These are phyloP conservation scores for Proisotoma minuta DNA, from an alignment of 2,888 invertebrate species.

Conservation along the genomic window DNA sequence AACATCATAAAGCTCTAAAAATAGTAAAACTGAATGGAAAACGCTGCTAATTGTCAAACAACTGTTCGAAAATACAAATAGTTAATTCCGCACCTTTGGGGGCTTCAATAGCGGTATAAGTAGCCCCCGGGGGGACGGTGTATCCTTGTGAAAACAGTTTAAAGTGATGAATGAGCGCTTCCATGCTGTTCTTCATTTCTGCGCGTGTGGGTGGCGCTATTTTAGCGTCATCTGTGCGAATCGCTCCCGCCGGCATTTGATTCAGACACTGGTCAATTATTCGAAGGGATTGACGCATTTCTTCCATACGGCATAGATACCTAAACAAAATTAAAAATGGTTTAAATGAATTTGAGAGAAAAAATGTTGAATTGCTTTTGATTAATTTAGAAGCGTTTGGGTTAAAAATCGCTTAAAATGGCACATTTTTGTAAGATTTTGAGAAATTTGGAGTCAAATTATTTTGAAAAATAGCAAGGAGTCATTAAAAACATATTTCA, in stretches of 20 bases:
- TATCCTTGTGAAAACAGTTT: slow-evolving; percentile 78
- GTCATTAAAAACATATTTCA: no score
- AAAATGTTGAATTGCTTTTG: no score
- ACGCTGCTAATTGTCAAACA: no score
- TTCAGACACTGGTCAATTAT: slow-evolving; percentile 96
- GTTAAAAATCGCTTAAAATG: no score
- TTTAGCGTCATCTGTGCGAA: slow-evolving; percentile 93
- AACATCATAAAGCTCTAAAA: no score
- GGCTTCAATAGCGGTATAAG: slow-evolving; percentile 73
- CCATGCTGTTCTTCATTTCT: slow-evolving; percentile 95
- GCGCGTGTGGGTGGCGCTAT: slow-evolving; percentile 80
- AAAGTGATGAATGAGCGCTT: slow-evolving; percentile 83
- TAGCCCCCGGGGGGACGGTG: slow-evolving; percentile 74
- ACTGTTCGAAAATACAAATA: no score
- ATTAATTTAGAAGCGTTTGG: no score
- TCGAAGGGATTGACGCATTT: slow-evolving; percentile 91
- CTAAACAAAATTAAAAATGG: slow-evolving; percentile 53
- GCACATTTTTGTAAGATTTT: no score
- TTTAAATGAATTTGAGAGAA: neutral
- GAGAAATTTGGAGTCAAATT: no score
- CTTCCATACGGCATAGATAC: slow-evolving; percentile 82
- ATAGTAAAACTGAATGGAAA: no score
- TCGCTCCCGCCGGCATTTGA: slow-evolving; percentile 92
- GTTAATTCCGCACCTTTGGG: slow-evolving; percentile 76
- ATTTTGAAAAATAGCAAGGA: no score